phyloP scores from a whole-genome alignment of 2,797 vertebrate species.

The Catharus ustulatus region DNA sequence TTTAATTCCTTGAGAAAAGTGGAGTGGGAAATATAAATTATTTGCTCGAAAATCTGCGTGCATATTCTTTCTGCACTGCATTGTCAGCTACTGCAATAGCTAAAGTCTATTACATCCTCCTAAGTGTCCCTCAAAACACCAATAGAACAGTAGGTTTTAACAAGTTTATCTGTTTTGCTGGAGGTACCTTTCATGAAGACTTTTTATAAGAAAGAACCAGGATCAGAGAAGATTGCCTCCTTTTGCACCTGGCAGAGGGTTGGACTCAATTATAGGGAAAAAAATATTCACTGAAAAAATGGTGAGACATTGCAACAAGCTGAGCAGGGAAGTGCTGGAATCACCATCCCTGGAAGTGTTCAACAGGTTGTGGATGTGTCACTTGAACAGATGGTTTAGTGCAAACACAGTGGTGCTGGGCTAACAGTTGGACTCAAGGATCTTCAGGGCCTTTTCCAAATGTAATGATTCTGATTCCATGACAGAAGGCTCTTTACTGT shows the following conservation, averaged over 20 bases:
- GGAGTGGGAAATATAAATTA: background rate
- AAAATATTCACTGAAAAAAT: background rate
- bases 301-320: background rate
- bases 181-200: background rate
- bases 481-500: background rate
- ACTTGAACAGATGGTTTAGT: background rate
- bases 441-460: background rate
- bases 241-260: background rate
- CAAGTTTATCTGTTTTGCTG: background rate
- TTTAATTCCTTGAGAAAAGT: background rate
- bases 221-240: background rate
- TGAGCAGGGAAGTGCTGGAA: background rate
- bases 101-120: background rate
- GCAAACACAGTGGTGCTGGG: rapidly evolving
- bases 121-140: background rate
- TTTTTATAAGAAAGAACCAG: background rate
- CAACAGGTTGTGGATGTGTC: background rate
- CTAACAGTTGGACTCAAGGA: background rate
- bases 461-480: background rate
- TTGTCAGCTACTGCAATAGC: background rate
- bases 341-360: background rate
- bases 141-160: background rate
- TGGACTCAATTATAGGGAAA: background rate
- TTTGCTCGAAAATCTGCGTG: background rate
- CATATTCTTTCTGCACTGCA: background rate